Base-by-base conservation (phyloP, 2,888 invertebrate species). In the Catonia carolina region DNA sequence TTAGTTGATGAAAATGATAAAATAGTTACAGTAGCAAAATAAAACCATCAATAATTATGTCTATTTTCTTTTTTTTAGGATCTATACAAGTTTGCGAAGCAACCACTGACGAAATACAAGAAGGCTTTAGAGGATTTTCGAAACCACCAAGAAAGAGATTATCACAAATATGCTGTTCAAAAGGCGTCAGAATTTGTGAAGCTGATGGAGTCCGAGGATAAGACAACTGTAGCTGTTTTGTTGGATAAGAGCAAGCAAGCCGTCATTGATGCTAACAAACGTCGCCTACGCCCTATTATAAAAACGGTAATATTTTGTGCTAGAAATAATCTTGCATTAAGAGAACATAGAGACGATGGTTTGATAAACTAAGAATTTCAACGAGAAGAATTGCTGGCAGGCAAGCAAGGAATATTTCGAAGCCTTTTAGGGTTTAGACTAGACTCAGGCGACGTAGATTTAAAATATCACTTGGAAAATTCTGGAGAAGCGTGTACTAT, bases 331-430 rank as follows among this genome's bases (percentile, higher is more conserved):
- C 35, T 55, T 55, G 10, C 37, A 4, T 22, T 55, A 22, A 33
- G 55, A 20, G 55, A 49, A n/a, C 37, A 49, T 18, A 55, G 48
- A 35, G 55, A 49, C 20, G 55, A 55, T 49, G 55, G 49, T n/a
- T 33, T 49, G 15, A 55, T 10, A 33, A 37, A 17, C 22, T 10
- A 50, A 27, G 50, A 55, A 50, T 50, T 23, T 4, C 49, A 49
- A 27, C 31, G 18, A 23, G 49, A 49, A 49, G 49, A 49, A 49
- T 14, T 37, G 27, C 23, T 55, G n/a, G 22, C 39, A 36, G 50
- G 50, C 36, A 49, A 55, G 37, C 39, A 55, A 15, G 41, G 41
- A 41, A 51, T 51, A 37, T 51, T 55, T 27, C 33, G 51, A 50
- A 51, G 51, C 51, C 51, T 51, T n/a, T 35, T 55, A 33, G 23